A percentile compares a stretch with the other conserved stretches of the same genome.
phyloP scores from a whole-genome alignment of 2,797 vertebrate genomes.

The Acrocephalus scirpaceus region DNA sequence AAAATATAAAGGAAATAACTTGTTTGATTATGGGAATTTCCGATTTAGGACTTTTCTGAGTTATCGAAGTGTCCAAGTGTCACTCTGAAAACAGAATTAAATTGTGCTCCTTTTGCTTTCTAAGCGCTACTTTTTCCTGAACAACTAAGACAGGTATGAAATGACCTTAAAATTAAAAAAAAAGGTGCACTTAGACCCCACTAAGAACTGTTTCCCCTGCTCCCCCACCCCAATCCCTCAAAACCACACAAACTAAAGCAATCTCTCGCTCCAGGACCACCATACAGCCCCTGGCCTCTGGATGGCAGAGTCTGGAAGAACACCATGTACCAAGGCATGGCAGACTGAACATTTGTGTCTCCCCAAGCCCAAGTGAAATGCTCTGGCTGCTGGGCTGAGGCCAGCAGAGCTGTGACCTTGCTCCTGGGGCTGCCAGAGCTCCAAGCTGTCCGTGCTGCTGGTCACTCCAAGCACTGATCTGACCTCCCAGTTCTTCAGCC shows the following conservation, averaged over 20 bases:
- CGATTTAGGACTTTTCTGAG: not conserved
- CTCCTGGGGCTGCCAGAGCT: not conserved
- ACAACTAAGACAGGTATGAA: not conserved
- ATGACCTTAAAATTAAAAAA: not conserved
- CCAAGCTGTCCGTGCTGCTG: not conserved
- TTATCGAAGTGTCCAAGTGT: not conserved
- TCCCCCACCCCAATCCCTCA: not conserved
- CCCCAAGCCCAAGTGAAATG: not conserved
- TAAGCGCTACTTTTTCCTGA: not conserved
- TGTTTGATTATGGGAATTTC: not conserved
- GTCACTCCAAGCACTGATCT: not conserved
- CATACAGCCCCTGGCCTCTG: not conserved
- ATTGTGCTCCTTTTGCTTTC: not conserved
- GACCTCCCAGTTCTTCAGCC: not conserved
- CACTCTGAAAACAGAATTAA: not conserved
- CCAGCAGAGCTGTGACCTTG: not conserved
- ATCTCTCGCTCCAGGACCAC: not conserved
- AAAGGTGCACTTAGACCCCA: not conserved
- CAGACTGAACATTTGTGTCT: not conserved
- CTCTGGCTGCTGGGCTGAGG: not conserved
- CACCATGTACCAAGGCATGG: rapidly evolving
- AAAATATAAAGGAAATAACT: not conserved
- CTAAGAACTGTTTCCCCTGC: not conserved
- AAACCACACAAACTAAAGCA: not conserved
- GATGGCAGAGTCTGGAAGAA: not conserved